Conservation (phyloP, 2,113 vertebrate genomes). For the Tiliqua scincoides region DNA sequence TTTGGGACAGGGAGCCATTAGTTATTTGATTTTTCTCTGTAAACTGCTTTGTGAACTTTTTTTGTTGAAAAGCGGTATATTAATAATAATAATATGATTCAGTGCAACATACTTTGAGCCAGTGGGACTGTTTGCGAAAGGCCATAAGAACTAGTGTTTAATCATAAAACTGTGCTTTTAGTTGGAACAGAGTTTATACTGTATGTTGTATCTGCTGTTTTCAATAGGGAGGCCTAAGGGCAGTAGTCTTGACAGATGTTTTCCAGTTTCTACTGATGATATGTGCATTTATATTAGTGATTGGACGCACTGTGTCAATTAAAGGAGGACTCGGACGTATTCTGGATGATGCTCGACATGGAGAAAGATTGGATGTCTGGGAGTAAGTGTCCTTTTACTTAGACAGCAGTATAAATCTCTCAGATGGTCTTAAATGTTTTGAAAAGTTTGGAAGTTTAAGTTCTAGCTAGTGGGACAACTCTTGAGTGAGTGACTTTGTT, state of each 20-base stretch:
- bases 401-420: not conserved
- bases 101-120: not conserved
- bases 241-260: conserved; percentile 93
- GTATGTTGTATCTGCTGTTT: not conserved
- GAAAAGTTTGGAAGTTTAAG: not conserved
- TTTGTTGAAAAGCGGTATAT: too few relatives aligned
- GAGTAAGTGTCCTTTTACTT: conserved; percentile 80
- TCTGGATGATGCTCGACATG: conserved; percentile 81
- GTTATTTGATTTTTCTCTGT: too few relatives aligned
- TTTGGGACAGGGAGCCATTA: too few relatives aligned
- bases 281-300: conserved; percentile 84
- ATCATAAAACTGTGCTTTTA: not conserved
- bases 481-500: not conserved
- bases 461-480: not conserved
- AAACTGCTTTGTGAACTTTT: too few relatives aligned
- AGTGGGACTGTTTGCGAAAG: not conserved
- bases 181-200: not conserved
- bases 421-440: not conserved
- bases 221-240: conserved; percentile 88
- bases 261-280: conserved; percentile 90
- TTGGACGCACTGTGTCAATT: conserved; percentile 78
- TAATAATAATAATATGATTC: too few relatives aligned
- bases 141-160: not conserved
- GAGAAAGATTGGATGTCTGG: conserved; percentile 86
- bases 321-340: conserved; percentile 81